Conservation (phyloP, 1,140 invertebrate genomes). For the Battus philenor region DNA sequence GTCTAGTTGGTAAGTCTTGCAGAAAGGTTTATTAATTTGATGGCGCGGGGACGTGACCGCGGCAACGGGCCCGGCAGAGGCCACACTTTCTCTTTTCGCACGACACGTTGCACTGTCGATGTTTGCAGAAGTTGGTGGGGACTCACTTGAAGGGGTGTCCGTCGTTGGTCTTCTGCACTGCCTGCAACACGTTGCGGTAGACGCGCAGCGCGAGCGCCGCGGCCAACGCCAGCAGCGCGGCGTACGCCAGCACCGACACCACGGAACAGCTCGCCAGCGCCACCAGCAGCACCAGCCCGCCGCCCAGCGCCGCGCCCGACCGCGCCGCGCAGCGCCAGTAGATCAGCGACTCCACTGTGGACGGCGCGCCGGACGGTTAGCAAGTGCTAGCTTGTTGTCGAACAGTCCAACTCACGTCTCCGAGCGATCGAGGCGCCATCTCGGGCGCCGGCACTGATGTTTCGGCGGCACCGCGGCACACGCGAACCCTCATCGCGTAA, state of each 20-base stretch:
- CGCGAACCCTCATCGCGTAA: too few species aligned
- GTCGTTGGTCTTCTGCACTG: conserved; percentile 97
- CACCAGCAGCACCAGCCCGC: conserved; percentile 89
- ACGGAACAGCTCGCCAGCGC: conserved; percentile 96
- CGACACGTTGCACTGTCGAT: not conserved
- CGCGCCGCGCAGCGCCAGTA: conserved; percentile 98
- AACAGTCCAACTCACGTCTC: too few species aligned
- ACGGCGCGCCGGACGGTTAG: too few species aligned
- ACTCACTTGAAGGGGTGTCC: conserved; percentile 98
- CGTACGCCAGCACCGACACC: conserved; percentile 95
- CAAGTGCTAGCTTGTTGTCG: too few species aligned
- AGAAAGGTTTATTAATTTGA: too few species aligned
- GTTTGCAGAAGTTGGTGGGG: too few species aligned
- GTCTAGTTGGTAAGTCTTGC: too few species aligned
- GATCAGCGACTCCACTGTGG: conserved; percentile 95
- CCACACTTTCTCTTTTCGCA: not conserved
- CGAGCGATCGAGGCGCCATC: too few species aligned
- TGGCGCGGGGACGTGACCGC: too few species aligned
- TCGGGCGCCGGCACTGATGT: too few species aligned
- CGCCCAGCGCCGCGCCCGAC: conserved; percentile 93
- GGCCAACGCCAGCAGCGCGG: conserved; percentile 87
- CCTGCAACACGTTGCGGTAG: conserved; percentile 96
- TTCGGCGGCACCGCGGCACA: too few species aligned
- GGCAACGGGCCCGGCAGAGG: not conserved
- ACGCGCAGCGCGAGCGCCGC: conserved; percentile 94